A percentile compares a stretch with the other conserved stretches of the same genome.
Conservation (phyloP, 2,113 vertebrate genomes). For the Gavia stellata region DNA sequence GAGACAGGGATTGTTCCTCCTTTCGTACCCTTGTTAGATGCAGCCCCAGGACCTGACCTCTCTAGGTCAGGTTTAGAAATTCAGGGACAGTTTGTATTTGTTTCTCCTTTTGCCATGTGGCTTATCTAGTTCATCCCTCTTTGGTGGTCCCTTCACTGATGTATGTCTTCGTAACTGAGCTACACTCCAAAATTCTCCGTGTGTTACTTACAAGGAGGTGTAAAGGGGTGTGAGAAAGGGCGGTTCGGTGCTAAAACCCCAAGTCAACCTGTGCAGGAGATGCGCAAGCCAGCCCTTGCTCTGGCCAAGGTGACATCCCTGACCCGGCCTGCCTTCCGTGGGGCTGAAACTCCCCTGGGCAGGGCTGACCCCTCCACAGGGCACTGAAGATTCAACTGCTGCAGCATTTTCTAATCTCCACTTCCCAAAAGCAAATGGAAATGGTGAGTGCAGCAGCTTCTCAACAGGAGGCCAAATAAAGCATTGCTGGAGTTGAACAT, state of each 20-base stretch:
- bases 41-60: neutral
- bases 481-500: neutral
- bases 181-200: neutral
- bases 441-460: neutral
- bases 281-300: neutral
- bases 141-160: neutral
- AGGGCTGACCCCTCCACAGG: neutral
- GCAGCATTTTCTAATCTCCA: neutral
- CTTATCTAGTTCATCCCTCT: neutral
- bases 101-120: neutral
- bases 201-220: neutral
- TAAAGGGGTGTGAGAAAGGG: neutral
- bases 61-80: neutral
- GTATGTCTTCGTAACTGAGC: neutral
- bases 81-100: neutral
- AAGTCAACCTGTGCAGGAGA: neutral
- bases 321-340: neutral
- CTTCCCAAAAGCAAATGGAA: neutral
- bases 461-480: neutral
- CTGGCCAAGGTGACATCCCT: neutral
- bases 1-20: neutral
- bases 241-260: neutral
- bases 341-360: neutral
- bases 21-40: neutral
- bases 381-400: fast-evolving